Evolutionary conservation across 2,888 invertebrate genomes (phyloP).

Genomic region (Pseudanteris insignis): DNA sequence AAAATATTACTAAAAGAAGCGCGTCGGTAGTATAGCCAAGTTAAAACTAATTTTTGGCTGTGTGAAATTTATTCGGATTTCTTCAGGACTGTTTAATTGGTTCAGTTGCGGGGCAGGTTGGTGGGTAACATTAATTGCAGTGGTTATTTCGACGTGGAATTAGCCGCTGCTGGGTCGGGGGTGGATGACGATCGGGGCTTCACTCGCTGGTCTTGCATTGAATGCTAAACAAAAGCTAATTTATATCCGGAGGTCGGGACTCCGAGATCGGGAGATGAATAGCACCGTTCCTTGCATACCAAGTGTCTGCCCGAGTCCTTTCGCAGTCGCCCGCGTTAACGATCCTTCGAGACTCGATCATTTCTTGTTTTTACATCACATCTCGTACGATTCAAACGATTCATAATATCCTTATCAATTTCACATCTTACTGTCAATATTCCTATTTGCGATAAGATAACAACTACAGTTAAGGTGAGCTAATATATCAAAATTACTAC

Average conservation of each 20-base stretch:
- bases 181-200: constrained; percentile 38
- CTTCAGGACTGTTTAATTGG: constrained; percentile 55
- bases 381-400: constrained; percentile 23
- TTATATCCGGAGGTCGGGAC: constrained; percentile 65
- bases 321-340: constrained; percentile 55
- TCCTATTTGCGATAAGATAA: too few relatives aligned
- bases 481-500: too few relatives aligned
- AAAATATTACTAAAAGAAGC: too few relatives aligned
- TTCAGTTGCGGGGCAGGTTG: constrained; percentile 47
- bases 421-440: constrained; percentile 4
- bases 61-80: too few relatives aligned
- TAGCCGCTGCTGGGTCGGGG: too few relatives aligned
- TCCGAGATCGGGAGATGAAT: constrained; percentile 66
- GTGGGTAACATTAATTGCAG: constrained; percentile 62
- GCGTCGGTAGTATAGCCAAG: too few relatives aligned
- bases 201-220: constrained; percentile 58
- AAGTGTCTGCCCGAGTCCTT: constrained; percentile 50
- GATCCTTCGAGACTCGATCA: constrained; percentile 50
- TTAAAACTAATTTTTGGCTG: too few relatives aligned
- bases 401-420: constrained; percentile 28
- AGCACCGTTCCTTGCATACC: constrained; percentile 64
- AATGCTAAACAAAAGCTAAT: constrained; percentile 67
- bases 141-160: constrained; percentile 48
- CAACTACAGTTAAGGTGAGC: too few relatives aligned
- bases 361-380: constrained; percentile 29